These are phyloP conservation scores for Myodes glareolus DNA, from an alignment of 2,113 vertebrate species.

Conservation along the genomic window DNA sequence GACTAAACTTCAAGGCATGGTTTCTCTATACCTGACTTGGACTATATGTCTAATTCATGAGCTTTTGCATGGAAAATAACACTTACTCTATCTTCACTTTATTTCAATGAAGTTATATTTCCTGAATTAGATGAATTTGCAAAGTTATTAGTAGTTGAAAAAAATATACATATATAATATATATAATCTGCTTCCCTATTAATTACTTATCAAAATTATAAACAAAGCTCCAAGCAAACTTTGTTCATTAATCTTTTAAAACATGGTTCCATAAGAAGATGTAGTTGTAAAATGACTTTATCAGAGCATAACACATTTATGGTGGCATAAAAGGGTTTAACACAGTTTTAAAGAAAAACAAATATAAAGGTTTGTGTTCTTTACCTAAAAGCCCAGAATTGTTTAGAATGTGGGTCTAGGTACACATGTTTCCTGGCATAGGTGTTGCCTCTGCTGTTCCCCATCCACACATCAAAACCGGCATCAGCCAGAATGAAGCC, in stretches of 20 bases:
- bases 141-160: neutral
- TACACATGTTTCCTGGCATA: conserved; percentile 90
- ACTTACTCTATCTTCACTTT: neutral
- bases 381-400: conserved; percentile 94
- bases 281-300: neutral
- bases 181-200: neutral
- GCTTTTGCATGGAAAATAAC: neutral
- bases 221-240: neutral
- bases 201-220: neutral
- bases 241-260: neutral
- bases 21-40: neutral
- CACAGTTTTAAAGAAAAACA: neutral
- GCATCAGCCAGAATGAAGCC: conserved; percentile 93
- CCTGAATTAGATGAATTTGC: too few relatives aligned
- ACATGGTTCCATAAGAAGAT: neutral
- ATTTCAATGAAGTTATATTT: neutral
- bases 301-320: neutral
- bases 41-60: neutral
- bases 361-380: neutral
- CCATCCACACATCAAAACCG: conserved; percentile 94
- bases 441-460: conserved; percentile 94
- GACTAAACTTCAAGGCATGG: neutral
- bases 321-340: neutral
- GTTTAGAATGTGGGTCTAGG: conserved; percentile 81
- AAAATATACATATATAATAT: neutral